Evolutionary conservation across 1,140 invertebrate species (phyloP).

Genomic region (Mamestra configurata): DNA sequence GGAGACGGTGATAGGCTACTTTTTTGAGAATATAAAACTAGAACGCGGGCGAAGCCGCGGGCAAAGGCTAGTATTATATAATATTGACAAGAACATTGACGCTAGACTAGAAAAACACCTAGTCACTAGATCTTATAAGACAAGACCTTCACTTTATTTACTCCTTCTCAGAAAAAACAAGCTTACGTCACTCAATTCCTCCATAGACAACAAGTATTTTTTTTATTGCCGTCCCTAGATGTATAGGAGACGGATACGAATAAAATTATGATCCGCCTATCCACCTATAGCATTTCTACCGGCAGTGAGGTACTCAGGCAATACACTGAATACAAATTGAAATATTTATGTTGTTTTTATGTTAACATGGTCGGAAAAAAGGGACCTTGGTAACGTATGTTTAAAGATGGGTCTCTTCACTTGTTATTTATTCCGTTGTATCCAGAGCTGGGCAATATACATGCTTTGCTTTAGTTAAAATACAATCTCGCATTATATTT

Average conservation of each 20-base stretch:
- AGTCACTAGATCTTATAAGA: background rate
- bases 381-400: background rate
- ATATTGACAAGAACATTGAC: no score
- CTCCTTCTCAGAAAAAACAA: conserved; percentile 7
- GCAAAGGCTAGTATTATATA: no score
- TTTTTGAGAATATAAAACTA: no score
- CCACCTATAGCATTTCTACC: conserved; percentile 43
- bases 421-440: background rate
- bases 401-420: background rate
- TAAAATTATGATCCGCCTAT: conserved; percentile 33
- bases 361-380: conserved; percentile 18
- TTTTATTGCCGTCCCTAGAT: background rate
- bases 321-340: conserved; percentile 48
- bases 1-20: no score
- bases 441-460: no score
- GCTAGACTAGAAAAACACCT: background rate
- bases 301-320: conserved; percentile 15
- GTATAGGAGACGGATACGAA: conserved; percentile 20
- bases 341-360: conserved; percentile 43
- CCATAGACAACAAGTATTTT: background rate
- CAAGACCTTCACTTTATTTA: background rate
- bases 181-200: conserved; percentile 12
- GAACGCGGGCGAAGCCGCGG: no score
- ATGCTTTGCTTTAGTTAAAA: no score
- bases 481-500: no score